Evolutionary conservation across 2,888 invertebrate genomes (phyloP).

Genomic region (Tolmerus cingulatus): DNA sequence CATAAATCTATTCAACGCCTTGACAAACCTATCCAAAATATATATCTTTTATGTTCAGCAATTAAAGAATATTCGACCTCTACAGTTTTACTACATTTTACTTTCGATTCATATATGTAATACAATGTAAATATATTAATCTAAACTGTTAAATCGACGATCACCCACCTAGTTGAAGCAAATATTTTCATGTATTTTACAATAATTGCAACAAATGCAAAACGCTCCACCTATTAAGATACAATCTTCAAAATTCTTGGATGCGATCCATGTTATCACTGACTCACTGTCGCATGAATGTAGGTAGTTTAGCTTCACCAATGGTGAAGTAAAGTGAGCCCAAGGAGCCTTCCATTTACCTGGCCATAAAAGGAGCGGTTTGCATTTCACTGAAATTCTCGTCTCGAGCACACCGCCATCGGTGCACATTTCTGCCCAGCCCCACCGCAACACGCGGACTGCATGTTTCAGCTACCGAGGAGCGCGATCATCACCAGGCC

Average conservation of each 20-base stretch:
- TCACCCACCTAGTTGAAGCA: too few species aligned
- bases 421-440: neutral
- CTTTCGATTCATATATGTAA: neutral
- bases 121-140: neutral
- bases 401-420: neutral
- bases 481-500: neutral
- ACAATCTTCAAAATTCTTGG: neutral
- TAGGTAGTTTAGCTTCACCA: neutral
- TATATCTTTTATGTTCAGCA: too few species aligned
- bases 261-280: neutral
- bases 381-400: conserved; percentile 25
- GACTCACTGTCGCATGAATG: neutral
- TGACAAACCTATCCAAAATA: too few species aligned
- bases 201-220: neutral
- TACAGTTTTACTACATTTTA: too few species aligned
- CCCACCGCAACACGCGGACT: neutral
- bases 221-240: neutral
- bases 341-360: neutral
- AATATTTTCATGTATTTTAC: neutral
- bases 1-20: too few species aligned
- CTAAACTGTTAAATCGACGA: neutral
- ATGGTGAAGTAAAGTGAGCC: neutral
- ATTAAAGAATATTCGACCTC: too few species aligned
- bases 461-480: neutral
- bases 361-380: conserved; percentile 22